Evolutionary conservation across 2,888 invertebrate species (phyloP), one percentile per base, ranked within the genome.

Genomic region (Cosmia trapezina): DNA sequence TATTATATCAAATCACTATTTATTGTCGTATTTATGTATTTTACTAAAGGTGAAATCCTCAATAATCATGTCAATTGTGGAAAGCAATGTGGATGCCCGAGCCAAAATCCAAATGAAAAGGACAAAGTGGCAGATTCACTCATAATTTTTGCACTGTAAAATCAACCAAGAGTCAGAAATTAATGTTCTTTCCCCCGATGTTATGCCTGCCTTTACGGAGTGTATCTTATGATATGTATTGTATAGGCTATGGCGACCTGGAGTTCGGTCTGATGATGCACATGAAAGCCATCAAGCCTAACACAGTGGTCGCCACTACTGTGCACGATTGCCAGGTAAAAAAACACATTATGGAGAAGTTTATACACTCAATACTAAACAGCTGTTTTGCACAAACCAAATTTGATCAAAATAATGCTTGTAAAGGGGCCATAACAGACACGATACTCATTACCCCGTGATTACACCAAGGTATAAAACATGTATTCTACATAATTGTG

Each of bases 261-360:
- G 98, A 98, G 92, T 98, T 97, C 92, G 98, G 98, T 2, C 97
- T 98, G 90, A 97, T 98, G 95, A 97, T 97, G 92, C 97, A 98
- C 91, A 97, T 98, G 97, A 98, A 98, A 75, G 97, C 97, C 2
- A 97, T 98, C 68, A 97, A 97, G 87, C 97, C 98, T 33, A 96
- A 97, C 83, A 98, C 98, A 0, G 89, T 97, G 62, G 97, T 98
- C 81, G 97, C 97, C 65, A 98, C 98, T 62, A 97, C 98, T 53
- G 98, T 99, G 4, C 98, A 99, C 91, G 98, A 98, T 92, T 97
- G 97, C 86, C 98, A 98, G 97, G 97, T 98, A 90, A 88, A 43
- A 43, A 33, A 69, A 66, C n/a, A 43, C 56, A 45, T 51, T 12
- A 28, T 73, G 70, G 66, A 54, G 49, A 73, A 70, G 70, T 68